These are phyloP conservation scores for Sorex maritimensis DNA, from an alignment of 2,797 vertebrate species.

Conservation along the genomic window DNA sequence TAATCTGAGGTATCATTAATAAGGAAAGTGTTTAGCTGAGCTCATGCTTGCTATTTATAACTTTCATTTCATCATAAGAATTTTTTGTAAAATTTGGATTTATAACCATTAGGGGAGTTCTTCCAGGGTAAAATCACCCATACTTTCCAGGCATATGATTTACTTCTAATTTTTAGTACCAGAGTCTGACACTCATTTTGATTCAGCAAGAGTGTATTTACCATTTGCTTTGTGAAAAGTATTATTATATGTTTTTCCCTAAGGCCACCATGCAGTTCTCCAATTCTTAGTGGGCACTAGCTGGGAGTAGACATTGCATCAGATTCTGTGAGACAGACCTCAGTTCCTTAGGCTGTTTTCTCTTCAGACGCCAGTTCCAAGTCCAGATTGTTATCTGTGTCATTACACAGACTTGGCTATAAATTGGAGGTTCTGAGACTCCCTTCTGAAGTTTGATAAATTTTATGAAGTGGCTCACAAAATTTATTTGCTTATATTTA, in stretches of 20 bases:
- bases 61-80: background rate
- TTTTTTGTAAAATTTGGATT: background rate
- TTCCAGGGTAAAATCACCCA: conserved; percentile 2
- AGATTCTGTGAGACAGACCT: background rate
- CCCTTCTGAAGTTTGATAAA: background rate
- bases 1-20: background rate
- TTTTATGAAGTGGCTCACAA: background rate
- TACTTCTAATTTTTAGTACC: background rate
- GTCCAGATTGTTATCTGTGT: background rate
- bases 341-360: background rate
- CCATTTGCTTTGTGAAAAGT: background rate
- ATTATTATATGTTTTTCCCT: background rate
- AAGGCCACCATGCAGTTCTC: background rate
- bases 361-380: background rate
- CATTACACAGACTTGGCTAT: background rate
- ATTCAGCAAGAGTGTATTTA: background rate
- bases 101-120: background rate
- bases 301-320: too few species aligned
- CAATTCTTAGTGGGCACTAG: background rate
- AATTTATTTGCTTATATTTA: background rate
- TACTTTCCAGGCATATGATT: background rate
- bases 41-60: background rate
- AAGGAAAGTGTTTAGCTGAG: background rate
- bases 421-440: background rate
- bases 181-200: background rate